These are phyloP conservation scores for Tenthredo amoena DNA, from an alignment of 2,888 invertebrate genomes.

Conservation along the genomic window DNA sequence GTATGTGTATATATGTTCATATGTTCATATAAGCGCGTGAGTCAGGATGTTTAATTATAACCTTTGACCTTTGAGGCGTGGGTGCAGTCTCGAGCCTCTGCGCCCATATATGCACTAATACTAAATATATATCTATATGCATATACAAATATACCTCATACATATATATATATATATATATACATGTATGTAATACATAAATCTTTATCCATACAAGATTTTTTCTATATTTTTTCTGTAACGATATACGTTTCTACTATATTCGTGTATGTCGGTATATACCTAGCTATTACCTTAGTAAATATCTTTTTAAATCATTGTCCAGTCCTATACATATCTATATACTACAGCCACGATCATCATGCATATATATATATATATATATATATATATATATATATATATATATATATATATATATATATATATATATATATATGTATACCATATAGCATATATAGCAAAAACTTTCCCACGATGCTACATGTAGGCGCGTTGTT, in stretches of 20 bases:
- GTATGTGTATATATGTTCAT: neutral
- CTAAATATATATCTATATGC: neutral
- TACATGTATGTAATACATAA: neutral
- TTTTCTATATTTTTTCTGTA: neutral
- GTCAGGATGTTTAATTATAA: slow-evolving; percentile 49
- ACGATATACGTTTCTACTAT: neutral
- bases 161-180: neutral
- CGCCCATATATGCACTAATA: neutral
- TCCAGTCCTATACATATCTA: neutral
- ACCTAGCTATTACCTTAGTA: neutral
- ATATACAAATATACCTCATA: neutral
- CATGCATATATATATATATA: neutral
- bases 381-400: too few relatives aligned
- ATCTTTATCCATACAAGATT: neutral
- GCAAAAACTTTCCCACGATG: neutral
- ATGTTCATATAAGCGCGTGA: slow-evolving; percentile 18
- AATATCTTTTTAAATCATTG: neutral
- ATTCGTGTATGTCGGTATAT: neutral
- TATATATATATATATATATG: too few relatives aligned
- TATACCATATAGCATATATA: neutral
- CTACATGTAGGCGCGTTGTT: neutral
- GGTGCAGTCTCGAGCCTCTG: slow-evolving; percentile 19
- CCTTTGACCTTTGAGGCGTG: slow-evolving; percentile 42
- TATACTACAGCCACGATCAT: neutral
- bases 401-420: too few relatives aligned